Conservation (phyloP, 2,888 invertebrate species). For the Acanthosoma haemorrhoidale region DNA sequence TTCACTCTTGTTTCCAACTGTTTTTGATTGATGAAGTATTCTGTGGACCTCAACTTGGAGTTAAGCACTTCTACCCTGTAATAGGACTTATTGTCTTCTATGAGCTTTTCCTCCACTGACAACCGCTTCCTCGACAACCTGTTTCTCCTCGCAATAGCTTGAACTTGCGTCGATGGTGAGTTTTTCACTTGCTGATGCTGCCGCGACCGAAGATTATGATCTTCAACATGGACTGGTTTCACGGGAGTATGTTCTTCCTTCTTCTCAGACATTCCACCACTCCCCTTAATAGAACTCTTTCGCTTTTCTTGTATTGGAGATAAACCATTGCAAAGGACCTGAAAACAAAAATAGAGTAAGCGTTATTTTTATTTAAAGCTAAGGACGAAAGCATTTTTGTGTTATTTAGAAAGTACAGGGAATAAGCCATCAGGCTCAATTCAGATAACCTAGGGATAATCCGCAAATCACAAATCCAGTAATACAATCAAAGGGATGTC, state of each 20-base stretch:
- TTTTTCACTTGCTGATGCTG: background rate
- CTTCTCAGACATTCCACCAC: background rate
- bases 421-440: too few species aligned
- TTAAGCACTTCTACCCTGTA: slow-evolving; percentile 69
- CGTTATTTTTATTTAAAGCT: too few species aligned
- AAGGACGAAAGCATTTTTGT: too few species aligned
- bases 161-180: background rate
- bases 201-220: slow-evolving; percentile 21
- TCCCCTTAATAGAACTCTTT: background rate
- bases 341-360: slow-evolving; percentile 3
- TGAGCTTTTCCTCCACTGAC: slow-evolving; percentile 53
- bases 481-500: too few species aligned
- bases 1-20: slow-evolving; percentile 24
- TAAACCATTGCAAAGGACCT: slow-evolving; percentile 42
- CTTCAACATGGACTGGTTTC: background rate
- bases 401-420: too few species aligned
- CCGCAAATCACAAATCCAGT: too few species aligned
- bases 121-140: slow-evolving; percentile 44
- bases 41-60: slow-evolving; percentile 59
- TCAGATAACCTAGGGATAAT: too few species aligned
- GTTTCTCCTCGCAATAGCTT: background rate
- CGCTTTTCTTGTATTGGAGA: slow-evolving; percentile 27
- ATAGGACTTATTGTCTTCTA: slow-evolving; percentile 56
- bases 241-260: background rate
- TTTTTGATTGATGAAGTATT: slow-evolving; percentile 36